phyloP scores from a whole-genome alignment of 2,113 vertebrate species.

The Raja brachyura region DNA sequence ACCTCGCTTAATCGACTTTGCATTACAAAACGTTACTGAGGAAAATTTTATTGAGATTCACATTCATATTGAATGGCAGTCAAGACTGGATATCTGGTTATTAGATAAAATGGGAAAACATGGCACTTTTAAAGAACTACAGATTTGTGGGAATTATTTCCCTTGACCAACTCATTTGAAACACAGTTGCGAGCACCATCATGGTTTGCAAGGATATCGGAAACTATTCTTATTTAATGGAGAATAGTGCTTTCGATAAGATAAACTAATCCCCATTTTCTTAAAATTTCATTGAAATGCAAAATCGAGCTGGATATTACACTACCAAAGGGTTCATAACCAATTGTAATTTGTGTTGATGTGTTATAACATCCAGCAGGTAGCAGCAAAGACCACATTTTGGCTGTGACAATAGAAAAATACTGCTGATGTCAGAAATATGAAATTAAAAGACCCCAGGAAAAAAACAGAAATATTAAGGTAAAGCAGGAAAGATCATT shows the following conservation, averaged over 20 bases:
- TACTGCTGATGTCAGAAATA: too few species aligned
- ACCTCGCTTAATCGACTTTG: not conserved
- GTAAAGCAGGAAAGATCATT: too few species aligned
- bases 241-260: not conserved
- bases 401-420: too few species aligned
- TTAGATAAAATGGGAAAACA: not conserved
- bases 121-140: not conserved
- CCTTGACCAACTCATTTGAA: not conserved
- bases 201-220: not conserved
- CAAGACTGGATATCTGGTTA: not conserved
- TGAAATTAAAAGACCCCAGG: too few species aligned
- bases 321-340: not conserved
- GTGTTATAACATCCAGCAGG: slow-evolving; percentile 1
- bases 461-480: too few species aligned
- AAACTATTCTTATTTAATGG: not conserved
- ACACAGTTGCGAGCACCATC: too few species aligned
- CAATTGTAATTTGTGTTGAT: not conserved
- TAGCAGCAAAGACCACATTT: slow-evolving; percentile 31
- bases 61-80: not conserved
- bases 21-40: not conserved
- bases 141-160: not conserved
- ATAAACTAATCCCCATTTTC: not conserved
- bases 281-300: not conserved
- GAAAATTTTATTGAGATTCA: not conserved
- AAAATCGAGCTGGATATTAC: not conserved